Base-by-base conservation (phyloP, 2,888 invertebrate species). In the Lycocerus yunnanus region DNA sequence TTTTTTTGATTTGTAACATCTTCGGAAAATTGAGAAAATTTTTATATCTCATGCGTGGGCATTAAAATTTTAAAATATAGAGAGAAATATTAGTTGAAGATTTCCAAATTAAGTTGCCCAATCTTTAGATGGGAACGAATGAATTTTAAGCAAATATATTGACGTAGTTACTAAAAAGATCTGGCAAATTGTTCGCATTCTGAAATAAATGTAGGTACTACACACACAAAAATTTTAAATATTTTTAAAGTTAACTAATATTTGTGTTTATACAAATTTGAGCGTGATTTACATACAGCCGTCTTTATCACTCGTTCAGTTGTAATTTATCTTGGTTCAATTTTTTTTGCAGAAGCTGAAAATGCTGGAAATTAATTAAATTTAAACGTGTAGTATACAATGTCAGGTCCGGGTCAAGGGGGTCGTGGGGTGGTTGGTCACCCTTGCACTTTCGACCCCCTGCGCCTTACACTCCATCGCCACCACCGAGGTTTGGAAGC, bases 391-490 rank as follows among this genome's bases (percentile, higher is more conserved):
- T 18, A 63, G 18, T 20, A 15, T 18, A 63, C 13, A 18, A 85
- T 83, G 90, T 89, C 88, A 71, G 84, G 81, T 82, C 81, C 78
- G 78, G 83, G 80, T 79, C 80, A 79, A 75, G 83, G 84, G 71
- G 85, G 83, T 82, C 88, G 78, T 87, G 84, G 87, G 84, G 87
- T 87, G 84, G 89, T 89, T 86, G 86, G 83, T 92, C 92, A 68
- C 90, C 91, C 60, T 88, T 90, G 78, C 90, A 92, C 82, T 94
- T 92, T 86, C 91, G 94, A 43, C 92, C 94, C 27, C 91, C 93
- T 13, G 94, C 94, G 58, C 94, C 94, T 67, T 94, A 93, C 90
- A 91, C 92, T 9, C 92, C 93, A 1, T 92, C 93, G 80, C 93
- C 94, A 1, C 93, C 93, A n/a, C 93, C 93, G 76, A 91, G 92